These are phyloP conservation scores for Abscondita cerata DNA, from an alignment of 2,888 invertebrate genomes.

Conservation along the genomic window DNA sequence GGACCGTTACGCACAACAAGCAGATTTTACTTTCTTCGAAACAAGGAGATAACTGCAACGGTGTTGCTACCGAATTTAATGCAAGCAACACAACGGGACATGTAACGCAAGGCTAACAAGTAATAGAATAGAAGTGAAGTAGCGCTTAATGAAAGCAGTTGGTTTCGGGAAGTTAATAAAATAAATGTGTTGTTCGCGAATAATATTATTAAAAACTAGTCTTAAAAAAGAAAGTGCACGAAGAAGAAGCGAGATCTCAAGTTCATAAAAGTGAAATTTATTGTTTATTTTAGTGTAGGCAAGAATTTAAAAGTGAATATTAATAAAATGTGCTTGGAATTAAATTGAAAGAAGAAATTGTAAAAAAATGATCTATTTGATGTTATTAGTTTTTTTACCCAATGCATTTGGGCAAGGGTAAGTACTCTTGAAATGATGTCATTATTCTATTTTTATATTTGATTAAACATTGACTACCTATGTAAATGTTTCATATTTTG, in stretches of 20 bases:
- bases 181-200: background rate
- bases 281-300: background rate
- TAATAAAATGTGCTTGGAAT: conserved; percentile 1
- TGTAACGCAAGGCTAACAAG: conserved; percentile 9
- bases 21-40: no score
- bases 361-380: background rate
- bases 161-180: background rate
- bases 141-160: background rate
- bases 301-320: background rate
- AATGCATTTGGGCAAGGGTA: conserved; percentile 3
- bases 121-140: background rate
- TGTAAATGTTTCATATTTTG: background rate
- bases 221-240: background rate
- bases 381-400: background rate
- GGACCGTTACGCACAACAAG: no score
- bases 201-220: background rate
- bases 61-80: no score
- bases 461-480: background rate
- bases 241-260: background rate
- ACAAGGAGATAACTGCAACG: no score
- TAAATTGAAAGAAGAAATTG: background rate
- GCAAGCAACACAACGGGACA: background rate
- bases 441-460: conserved; percentile 2
- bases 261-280: background rate
- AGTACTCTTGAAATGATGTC: background rate